Base-by-base conservation (phyloP, 2,888 invertebrate species). In the Cheilosia scutellata region DNA sequence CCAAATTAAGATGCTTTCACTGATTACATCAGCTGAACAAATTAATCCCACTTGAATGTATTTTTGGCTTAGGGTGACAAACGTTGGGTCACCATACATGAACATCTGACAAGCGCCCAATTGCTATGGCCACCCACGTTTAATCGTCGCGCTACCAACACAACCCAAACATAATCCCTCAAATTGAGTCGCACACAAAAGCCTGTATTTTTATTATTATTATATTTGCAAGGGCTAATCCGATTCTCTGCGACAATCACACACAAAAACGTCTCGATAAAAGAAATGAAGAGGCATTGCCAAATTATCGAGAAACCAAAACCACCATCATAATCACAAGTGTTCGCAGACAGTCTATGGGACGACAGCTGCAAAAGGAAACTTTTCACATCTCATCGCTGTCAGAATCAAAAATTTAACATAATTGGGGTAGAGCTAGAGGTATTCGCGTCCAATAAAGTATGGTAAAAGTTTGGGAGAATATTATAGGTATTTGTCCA, bases 11-110 rank as follows among this genome's bases (percentile, higher is more conserved):
- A 74, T 83, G 68, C 62, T 83, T 72, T 62, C 31, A 29, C 66
- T 55, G 77, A 82, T 82, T 72, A 83, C 72, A 58, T 63, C 62
- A 75, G 74, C 70, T 83, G 57, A 70, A 74, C 74, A 83, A 83
- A 74, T 83, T 79, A 83, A 78, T 83, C 78, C 74, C 70, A 70
- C 78, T 70, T 65, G 44, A 57, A 62, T 75, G 83, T 58, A 49
- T 44, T 25, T 74, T 74, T 51, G 55, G 47, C 62, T 78, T 71
- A 63, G 62, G 63, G 55, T 29, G 49, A 68, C 60, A 53, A 70
- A 70, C 77, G 51, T 62, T 53, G 62, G 77, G 68, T 51, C 51
- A 77, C 53, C 68, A 51, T 20, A 20, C 68, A 51, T 60, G 31
- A 16, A 55, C 25, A 42, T 65, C 74, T 47, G 31, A 37, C 40